Conservation (phyloP, 2,888 invertebrate species). For the Microplitis manilae region DNA sequence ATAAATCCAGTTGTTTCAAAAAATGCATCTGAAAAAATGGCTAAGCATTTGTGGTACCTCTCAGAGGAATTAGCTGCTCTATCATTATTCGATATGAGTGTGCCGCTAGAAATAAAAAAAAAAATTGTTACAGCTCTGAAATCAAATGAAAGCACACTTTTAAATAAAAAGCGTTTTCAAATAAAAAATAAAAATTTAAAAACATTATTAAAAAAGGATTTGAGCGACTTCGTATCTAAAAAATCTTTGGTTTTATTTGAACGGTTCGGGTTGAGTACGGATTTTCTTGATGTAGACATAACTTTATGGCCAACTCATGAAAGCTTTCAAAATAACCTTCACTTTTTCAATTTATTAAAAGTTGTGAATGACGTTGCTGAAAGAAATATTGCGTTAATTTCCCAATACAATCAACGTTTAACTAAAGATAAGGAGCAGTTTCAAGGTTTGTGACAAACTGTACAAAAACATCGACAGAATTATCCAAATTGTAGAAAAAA, state of each 20-base stretch:
- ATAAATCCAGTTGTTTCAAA: constrained; percentile 39
- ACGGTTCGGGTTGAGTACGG: constrained; percentile 9
- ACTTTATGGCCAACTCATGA: background rate
- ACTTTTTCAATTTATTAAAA: too few relatives aligned
- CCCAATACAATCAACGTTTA: background rate
- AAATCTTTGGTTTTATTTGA: constrained; percentile 6
- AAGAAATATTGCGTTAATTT: constrained; percentile 4
- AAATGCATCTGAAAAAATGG: constrained; percentile 40
- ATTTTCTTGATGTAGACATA: constrained; percentile 13
- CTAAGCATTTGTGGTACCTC: constrained; percentile 51
- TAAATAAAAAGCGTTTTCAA: constrained; percentile 11
- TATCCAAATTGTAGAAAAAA: background rate
- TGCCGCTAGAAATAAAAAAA: constrained; percentile 35
- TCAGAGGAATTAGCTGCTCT: constrained; percentile 44
- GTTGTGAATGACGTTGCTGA: background rate
- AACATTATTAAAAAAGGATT: constrained; percentile 16
- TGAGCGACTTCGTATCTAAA: constrained; percentile 4
- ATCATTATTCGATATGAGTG: constrained; percentile 48
- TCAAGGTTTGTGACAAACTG: background rate
- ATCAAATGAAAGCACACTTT: background rate
- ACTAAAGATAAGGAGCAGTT: constrained; percentile 18
- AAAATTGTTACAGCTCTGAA: constrained; percentile 38
- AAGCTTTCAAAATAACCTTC: background rate
- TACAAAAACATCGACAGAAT: background rate
- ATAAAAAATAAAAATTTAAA: constrained; percentile 5